Evolutionary conservation across 2,888 invertebrate species (phyloP), one percentile per base, ranked within the genome.

Genomic region (Dinocampus coccinellae): DNA sequence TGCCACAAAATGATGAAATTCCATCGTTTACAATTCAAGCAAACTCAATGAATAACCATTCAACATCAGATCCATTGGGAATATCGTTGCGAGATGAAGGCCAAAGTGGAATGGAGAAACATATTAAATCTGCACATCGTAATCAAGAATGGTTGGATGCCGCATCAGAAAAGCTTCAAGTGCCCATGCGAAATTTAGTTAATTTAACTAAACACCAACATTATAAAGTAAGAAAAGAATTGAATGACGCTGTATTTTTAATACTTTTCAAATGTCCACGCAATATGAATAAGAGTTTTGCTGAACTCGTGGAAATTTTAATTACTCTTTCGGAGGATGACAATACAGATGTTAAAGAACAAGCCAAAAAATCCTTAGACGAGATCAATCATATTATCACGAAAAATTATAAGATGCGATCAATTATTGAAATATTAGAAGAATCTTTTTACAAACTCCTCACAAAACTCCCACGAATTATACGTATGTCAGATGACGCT

Each of bases 251-350:
- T 80, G 91, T 92, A 78, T 85, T 88, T 52, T 84, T 90, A 63
- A 81, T 94, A 42, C 83, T 93, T 0, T 85, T 88, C 11, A 90
- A 91, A 75, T 93, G 94, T 77, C 74, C 16, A 39, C 92, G 92
- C 72, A 92, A 93, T 73, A 90, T 94, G 88, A 89, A 89, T 22
- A 87, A 89, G 0, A 92, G 92, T 63, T 88, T 92, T 60, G 87
- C 90, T n/a, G 86, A 90, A 74, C 88, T 92, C 7, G 85, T 94
- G 2, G 94, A 94, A 84, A 90, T 92, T 36, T 85, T 94, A 7
- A 90, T 95, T 74, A 89, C 91, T 0, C 86, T 95, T 33, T 90
- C 92, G 0, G 92, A 93, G 82, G 94, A 95, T 86, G 90, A 91
- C 9, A 88, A 89, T 73, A 79, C 84, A 0, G 88, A 90, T 73